A percentile compares a stretch with the other conserved stretches of the same genome.
Evolutionary conservation across 1,140 invertebrate genomes (phyloP).

Genomic region (Vanessa tameamea): DNA sequence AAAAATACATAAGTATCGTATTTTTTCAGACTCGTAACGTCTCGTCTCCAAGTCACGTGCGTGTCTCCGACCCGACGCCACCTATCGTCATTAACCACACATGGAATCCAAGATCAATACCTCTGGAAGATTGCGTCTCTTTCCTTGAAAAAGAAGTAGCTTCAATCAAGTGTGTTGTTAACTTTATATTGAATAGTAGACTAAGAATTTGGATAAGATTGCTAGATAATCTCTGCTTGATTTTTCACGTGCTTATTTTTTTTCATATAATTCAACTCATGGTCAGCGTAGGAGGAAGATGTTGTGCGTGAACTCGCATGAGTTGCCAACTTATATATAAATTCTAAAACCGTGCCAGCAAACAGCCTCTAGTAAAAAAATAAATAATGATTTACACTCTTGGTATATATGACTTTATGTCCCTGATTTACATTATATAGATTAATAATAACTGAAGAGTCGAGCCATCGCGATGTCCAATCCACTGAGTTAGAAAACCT

Average conservation of each 20-base stretch:
- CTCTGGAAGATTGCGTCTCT: constrained; percentile 61
- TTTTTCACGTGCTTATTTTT: too few species aligned
- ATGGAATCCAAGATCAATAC: constrained; percentile 53
- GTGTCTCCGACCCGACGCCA: constrained; percentile 53
- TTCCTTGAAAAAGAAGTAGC: constrained; percentile 70
- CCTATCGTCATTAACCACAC: constrained; percentile 56
- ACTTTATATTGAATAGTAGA: background rate
- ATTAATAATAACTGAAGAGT: constrained; percentile 60
- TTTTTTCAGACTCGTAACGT: constrained; percentile 52
- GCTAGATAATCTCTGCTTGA: too few species aligned
- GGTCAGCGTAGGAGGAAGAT: too few species aligned
- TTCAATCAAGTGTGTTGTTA: constrained; percentile 60
- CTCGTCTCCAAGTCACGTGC: constrained; percentile 55
- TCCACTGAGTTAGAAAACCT: constrained; percentile 64
- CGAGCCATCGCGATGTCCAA: constrained; percentile 60
- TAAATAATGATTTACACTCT: too few species aligned
- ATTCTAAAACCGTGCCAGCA: too few species aligned
- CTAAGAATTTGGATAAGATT: too few species aligned
- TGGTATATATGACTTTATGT: too few species aligned
- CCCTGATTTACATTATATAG: constrained; percentile 36
- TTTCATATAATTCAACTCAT: too few species aligned
- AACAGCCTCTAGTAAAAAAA: too few species aligned
- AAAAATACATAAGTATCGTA: too few species aligned
- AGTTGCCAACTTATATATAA: too few species aligned
- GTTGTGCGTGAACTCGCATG: too few species aligned